A percentile compares a stretch with the other conserved stretches of the same genome.
phyloP scores from a whole-genome alignment of 2,797 vertebrate species.

The Galaxias olidus region DNA sequence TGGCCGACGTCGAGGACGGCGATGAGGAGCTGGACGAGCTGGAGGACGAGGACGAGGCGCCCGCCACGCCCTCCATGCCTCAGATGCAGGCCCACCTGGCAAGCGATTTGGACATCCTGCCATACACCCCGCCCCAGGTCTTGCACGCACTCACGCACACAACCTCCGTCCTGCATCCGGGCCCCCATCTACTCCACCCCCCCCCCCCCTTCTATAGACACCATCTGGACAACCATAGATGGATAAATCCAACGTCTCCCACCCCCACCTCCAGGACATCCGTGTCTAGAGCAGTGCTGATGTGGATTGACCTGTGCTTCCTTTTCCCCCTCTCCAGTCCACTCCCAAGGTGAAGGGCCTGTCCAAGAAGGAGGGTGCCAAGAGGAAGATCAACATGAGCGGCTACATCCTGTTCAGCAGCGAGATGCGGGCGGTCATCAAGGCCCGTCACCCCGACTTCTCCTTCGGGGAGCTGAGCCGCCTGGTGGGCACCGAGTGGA shows the following conservation, averaged over 20 bases:
- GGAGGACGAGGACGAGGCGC: slow-evolving; percentile 90
- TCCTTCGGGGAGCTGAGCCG: slow-evolving; percentile 98
- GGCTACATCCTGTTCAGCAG: slow-evolving; percentile 99
- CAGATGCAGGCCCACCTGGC: slow-evolving; percentile 87
- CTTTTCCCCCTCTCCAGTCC: slow-evolving; percentile 71
- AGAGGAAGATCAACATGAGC: slow-evolving; percentile 99
- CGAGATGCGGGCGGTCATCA: slow-evolving; percentile 98
- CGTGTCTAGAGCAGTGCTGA: background rate
- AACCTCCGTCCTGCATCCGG: background rate
- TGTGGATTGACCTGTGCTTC: background rate
- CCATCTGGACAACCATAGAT: background rate
- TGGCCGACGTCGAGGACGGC: slow-evolving; percentile 89
- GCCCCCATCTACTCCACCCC: background rate
- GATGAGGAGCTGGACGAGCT: slow-evolving; percentile 95
- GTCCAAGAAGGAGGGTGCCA: slow-evolving; percentile 95
- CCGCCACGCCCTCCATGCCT: slow-evolving; percentile 86
- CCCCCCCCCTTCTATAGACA: background rate
- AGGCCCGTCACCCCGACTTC: slow-evolving; percentile 95
- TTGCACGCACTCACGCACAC: background rate
- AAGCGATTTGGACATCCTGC: slow-evolving; percentile 88
- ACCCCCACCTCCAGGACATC: background rate
- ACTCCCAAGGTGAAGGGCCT: slow-evolving; percentile 94
- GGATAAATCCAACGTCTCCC: no score
- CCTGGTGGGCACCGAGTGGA: slow-evolving; percentile 98
- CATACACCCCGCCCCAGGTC: slow-evolving; percentile 94